Evolutionary conservation across 2,113 vertebrate genomes (phyloP), one percentile per base, ranked within the genome.

Genomic region (Heterotis niloticus): DNA sequence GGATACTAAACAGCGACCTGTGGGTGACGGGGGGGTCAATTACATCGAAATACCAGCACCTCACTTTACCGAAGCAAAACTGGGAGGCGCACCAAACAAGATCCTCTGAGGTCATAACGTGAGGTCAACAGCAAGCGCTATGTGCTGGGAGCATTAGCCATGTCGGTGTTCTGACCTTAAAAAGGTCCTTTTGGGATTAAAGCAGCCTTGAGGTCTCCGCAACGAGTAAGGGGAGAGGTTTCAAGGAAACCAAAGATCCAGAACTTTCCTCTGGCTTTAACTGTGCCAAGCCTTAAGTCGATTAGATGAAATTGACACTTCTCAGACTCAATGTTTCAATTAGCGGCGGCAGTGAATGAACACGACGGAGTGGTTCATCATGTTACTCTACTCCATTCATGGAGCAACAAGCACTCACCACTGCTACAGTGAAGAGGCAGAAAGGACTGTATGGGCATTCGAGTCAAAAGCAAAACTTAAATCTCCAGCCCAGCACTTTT

Each of bases 231-330:
- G 17, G 20, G 20, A 64, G 57, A 64, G 12, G 29, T 5, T 51
- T 11, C 0, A 28, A 60, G 20, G 59, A 34, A 34, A 52, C 24
- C n/a, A 9, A 20, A 71, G 69, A 65, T n/a, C 28, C 69, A 16
- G 12, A 20, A 10, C 60, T 64, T 64, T 29, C 13, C 29, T 64
- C 60, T 16, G 16, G 10, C 29, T 54, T 20, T 24, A 66, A 18
- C 13, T 5, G 29, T 7, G 62, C 44, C 62, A 77, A 66, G 64
- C 20, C 44, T 18, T 20, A 23, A 44, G 75, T 54, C 69, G 51
- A 72, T 26, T 73, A 13, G 26, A 12, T 62, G 57, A 75, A 75
- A 75, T 20, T 56, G 56, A 75, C 57, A 75, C 57, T 9, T 29
- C 17, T 44, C 14, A 17, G 51, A 74, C 18, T 54, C 23, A 54